phyloP scores from a whole-genome alignment of 2,888 invertebrate species.

The Operophtera brumata region DNA sequence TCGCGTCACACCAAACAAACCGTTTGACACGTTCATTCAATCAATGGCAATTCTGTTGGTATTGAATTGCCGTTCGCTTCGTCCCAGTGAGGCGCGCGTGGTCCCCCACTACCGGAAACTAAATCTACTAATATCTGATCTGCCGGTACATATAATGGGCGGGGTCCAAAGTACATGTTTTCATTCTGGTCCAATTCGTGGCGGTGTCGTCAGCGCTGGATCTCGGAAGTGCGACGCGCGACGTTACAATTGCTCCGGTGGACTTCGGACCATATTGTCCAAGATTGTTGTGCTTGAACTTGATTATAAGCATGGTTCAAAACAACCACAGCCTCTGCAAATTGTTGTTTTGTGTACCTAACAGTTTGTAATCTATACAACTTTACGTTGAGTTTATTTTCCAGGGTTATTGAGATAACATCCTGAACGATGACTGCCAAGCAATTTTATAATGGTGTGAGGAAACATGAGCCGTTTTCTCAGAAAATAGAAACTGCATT shows the following conservation, averaged over 20 bases:
- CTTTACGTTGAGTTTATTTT: no score
- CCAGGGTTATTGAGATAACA: no score
- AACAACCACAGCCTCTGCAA: not conserved
- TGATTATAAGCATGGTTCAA: slow-evolving; percentile 30
- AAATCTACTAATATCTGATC: slow-evolving; percentile 14
- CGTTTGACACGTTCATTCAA: slow-evolving; percentile 30
- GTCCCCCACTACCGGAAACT: slow-evolving; percentile 13
- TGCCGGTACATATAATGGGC: slow-evolving; percentile 17
- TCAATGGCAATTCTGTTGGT: slow-evolving; percentile 17
- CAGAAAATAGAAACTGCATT: no score
- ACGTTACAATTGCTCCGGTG: slow-evolving; percentile 51
- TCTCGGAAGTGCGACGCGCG: slow-evolving; percentile 30
- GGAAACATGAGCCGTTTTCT: no score
- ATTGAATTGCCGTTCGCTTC: slow-evolving; percentile 20
- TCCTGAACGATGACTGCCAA: no score
- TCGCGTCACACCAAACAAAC: slow-evolving; percentile 19
- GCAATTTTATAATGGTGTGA: no score
- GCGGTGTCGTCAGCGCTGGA: slow-evolving; percentile 46
- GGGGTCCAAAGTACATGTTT: slow-evolving; percentile 49
- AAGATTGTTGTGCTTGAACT: slow-evolving; percentile 33
- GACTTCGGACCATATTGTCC: slow-evolving; percentile 61
- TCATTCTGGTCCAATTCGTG: slow-evolving; percentile 40
- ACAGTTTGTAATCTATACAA: no score
- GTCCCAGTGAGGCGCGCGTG: slow-evolving; percentile 12
- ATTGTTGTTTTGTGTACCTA: not conserved